Evolutionary conservation across 2,888 invertebrate genomes (phyloP).

Genomic region (Lordiphosa fenestrarum): DNA sequence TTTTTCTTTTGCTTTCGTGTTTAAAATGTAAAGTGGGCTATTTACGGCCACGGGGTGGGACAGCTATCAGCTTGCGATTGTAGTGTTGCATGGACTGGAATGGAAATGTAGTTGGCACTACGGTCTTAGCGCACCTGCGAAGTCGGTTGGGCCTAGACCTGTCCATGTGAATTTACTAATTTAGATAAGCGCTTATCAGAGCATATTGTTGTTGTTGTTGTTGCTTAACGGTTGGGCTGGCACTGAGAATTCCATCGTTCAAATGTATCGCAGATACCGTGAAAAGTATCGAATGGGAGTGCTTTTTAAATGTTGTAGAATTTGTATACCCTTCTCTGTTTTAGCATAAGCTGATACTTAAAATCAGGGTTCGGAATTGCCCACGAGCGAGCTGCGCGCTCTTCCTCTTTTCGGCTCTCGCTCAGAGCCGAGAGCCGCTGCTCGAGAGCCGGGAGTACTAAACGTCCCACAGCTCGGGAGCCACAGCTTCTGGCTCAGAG

Average conservation of each 20-base stretch:
- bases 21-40: conserved; percentile 69
- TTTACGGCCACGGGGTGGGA: conserved; percentile 33
- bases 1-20: conserved; percentile 49
- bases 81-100: conserved; percentile 8
- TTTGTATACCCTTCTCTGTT: too few species aligned
- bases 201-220: conserved; percentile 20
- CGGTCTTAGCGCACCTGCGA: conserved; percentile 32
- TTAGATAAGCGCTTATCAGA: conserved; percentile 61
- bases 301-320: not conserved
- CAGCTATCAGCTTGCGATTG: conserved; percentile 35
- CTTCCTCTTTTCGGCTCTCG: too few species aligned
- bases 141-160: conserved; percentile 32
- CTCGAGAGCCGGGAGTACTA: too few species aligned
- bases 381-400: too few species aligned
- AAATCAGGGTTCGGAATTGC: too few species aligned
- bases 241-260: conserved; percentile 12
- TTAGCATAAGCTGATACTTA: too few species aligned
- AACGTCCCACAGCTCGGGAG: too few species aligned
- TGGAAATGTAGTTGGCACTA: conserved; percentile 18
- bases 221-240: conserved; percentile 15
- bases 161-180: conserved; percentile 40
- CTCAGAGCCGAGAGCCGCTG: too few species aligned
- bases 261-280: conserved; percentile 12
- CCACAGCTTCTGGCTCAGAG: too few species aligned
- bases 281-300: not conserved